phyloP scores from a whole-genome alignment of 1,140 invertebrate genomes.

The Antheraea pernyi region DNA sequence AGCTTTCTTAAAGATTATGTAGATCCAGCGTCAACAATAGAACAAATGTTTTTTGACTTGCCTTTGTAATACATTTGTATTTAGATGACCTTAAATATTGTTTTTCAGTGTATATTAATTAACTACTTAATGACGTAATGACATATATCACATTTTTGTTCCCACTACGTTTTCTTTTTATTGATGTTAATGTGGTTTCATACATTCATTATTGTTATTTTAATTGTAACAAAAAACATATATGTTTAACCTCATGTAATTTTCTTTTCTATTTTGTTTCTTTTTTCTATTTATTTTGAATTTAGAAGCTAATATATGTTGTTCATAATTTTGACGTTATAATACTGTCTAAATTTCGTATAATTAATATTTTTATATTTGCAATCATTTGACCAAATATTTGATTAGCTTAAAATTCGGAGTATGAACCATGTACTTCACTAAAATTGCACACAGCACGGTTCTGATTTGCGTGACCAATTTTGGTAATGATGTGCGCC shows the following conservation, averaged over 20 bases:
- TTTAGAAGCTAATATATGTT: no score
- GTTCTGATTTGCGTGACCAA: conserved; percentile 74
- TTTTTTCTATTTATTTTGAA: no score
- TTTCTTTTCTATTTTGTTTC: no score
- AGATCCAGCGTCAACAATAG: conserved; percentile 72
- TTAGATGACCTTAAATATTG: not conserved
- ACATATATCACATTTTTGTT: no score
- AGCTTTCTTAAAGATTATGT: conserved; percentile 74
- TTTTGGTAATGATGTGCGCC: conserved; percentile 64
- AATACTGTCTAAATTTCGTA: no score
- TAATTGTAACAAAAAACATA: no score
- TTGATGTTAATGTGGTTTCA: no score
- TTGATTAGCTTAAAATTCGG: conserved; percentile 72
- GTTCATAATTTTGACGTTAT: no score
- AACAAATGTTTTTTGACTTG: conserved; percentile 32
- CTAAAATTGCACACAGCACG: conserved; percentile 73
- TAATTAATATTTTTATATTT: conserved; percentile 1
- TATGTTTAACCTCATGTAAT: no score
- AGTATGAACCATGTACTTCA: conserved; percentile 58
- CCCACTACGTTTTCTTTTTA: no score
- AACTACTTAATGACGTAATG: no score
- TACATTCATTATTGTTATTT: no score
- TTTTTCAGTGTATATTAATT: not conserved
- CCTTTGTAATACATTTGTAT: not conserved
- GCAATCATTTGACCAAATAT: conserved; percentile 61